phyloP scores from a whole-genome alignment of 2,113 vertebrate genomes.

The Erinaceus europaeus region DNA sequence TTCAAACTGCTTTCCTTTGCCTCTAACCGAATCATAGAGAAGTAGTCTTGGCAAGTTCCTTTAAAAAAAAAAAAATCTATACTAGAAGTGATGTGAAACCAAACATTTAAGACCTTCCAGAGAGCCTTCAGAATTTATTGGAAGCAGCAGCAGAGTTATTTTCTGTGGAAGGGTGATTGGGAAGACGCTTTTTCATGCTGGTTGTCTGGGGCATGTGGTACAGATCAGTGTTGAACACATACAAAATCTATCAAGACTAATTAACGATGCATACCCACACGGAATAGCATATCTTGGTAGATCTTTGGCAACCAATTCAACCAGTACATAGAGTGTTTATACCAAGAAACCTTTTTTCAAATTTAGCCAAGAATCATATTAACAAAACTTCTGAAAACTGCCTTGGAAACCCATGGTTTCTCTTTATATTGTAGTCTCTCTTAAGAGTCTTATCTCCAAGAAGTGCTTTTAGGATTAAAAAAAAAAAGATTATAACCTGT shows the following conservation, averaged over 20 bases:
- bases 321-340: constrained; percentile 57
- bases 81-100: constrained; percentile 32
- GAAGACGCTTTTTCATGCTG: constrained; percentile 46
- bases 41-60: constrained; percentile 44
- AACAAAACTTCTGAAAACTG: constrained; percentile 40
- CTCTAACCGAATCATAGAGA: constrained; percentile 50
- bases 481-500: not conserved
- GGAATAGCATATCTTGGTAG: constrained; percentile 50
- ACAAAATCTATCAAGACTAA: constrained; percentile 69
- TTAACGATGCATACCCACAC: constrained; percentile 70
- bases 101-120: constrained; percentile 54
- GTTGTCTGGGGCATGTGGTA: constrained; percentile 62
- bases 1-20: constrained; percentile 44
- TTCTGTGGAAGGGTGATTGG: constrained; percentile 34
- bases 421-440: constrained; percentile 30
- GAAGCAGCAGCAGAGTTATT: constrained; percentile 27
- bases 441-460: constrained; percentile 1
- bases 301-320: constrained; percentile 61
- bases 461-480: constrained; percentile 13
- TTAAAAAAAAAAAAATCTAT: constrained; percentile 30
- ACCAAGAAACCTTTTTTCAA: constrained; percentile 63
- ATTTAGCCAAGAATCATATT: constrained; percentile 58
- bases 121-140: constrained; percentile 45
- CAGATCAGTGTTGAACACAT: constrained; percentile 68
- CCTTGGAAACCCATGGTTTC: constrained; percentile 42